Evolutionary conservation across 2,797 vertebrate species (phyloP), one percentile per base, ranked within the genome.

Genomic region (Setipinna tenuifilis): DNA sequence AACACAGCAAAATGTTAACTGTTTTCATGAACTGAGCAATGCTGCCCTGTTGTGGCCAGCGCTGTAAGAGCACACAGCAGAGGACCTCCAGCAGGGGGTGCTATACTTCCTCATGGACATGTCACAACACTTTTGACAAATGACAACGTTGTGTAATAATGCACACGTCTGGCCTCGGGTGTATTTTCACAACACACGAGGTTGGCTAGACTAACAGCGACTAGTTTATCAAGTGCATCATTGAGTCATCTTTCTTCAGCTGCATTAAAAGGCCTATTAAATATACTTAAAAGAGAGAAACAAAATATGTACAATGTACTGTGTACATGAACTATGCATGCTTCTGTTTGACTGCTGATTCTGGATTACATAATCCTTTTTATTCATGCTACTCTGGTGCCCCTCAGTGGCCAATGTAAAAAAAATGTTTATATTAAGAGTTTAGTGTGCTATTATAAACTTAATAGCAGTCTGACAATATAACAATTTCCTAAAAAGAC

Each of bases 61-160:
- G 6, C 4, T 75, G 17, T 1, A 16, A 12, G 14, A 41, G 5
- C 16, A 19, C 2, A 7, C 50, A 54, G 50, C 50, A 35, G 12
- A 19, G 12, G 28, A 35, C 16, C 6, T 17, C 28, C 68, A 75
- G 28, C 17, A 35, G 28, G 17, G 68, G 68, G 68, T 23, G 68
- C 16, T 35, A 6, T 23, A 35, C 25, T 19, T 19, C 28, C 68
- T 19, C 28, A 17, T 17, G 16, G 25, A 17, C 16, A 16, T 75
- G 68, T 75, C 31, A 71, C 23, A 35, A 75, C 68, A 75, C 14
- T 75, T 75, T 35, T 75, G 68, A 75, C 28, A 75, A 41, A 75
- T 35, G 28, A 71, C 11, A 14, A 16, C 12, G 68, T 41, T 35
- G 14, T 75, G 68, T 14, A 75, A 35, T 14, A 75, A 17, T 75